Conservation (phyloP, 2,797 vertebrate species). For the Acestrorhynchus altus region DNA sequence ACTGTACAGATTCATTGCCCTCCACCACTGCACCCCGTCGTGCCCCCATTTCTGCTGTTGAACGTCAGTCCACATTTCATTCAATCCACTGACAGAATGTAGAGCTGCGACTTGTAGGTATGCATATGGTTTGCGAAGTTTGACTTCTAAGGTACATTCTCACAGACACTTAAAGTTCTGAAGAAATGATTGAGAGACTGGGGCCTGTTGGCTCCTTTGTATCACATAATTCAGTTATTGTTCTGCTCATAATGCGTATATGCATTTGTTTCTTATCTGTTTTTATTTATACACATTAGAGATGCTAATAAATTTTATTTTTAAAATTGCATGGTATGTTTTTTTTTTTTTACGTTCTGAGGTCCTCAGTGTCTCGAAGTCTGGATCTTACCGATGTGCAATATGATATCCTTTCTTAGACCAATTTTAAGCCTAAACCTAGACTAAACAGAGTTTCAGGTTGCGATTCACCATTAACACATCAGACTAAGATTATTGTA, state of each 20-base stretch:
- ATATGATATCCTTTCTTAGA: too few relatives aligned
- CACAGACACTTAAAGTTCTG: conserved; percentile 74
- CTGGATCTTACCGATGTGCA: too few relatives aligned
- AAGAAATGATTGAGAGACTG: conserved; percentile 50
- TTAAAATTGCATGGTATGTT: conserved; percentile 80
- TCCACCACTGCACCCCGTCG: conserved; percentile 51
- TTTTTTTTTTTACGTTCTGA: background rate
- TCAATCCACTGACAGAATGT: conserved; percentile 83
- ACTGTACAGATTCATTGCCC: background rate
- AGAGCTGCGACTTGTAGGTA: conserved; percentile 82
- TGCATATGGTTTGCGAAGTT: conserved; percentile 75
- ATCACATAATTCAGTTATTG: conserved; percentile 81
- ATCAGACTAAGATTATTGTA: too few relatives aligned
- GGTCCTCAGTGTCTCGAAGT: background rate
- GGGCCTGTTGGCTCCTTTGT: conserved; percentile 70
- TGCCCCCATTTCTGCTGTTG: conserved; percentile 63
- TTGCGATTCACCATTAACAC: too few relatives aligned
- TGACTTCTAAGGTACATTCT: conserved; percentile 79
- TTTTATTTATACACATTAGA: conserved; percentile 92
- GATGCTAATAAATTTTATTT: conserved; percentile 94
- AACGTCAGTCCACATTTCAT: conserved; percentile 67
- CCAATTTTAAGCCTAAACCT: too few relatives aligned
- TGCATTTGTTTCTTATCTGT: conserved; percentile 81
- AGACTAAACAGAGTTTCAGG: too few relatives aligned
- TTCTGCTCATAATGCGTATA: conserved; percentile 86